Base-by-base conservation (phyloP, 2,888 invertebrate species). In the Bombyx huttoni region DNA sequence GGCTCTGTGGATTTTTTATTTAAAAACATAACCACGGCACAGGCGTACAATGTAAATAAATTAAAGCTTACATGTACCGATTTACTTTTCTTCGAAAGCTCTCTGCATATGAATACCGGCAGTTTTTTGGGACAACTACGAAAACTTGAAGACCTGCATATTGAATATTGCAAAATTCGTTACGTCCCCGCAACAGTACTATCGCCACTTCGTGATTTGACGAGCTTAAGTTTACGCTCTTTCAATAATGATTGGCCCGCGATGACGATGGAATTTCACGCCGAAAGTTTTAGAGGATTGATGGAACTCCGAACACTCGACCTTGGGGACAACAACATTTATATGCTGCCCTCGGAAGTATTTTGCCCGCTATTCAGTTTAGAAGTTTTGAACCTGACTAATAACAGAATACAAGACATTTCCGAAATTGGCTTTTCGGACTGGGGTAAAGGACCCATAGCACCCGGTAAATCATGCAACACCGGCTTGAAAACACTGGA, bases 181-280 rank as follows among this genome's bases (percentile, higher is more conserved):
- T 92, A 92, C 73, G 89, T 95, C 53, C 93, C 94, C 13, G 91
- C 92, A 9, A 92, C 92, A 54, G 92, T 92, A 51, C 87, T 96
- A 67, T 89, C 91, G 34, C 91, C 92, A 49, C 86, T 94, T 54
- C 90, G 91, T 65, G 92, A 93, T 74, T 88, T 96, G 52, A 90
- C 91, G 46, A 91, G 90, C 67, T 84, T 96, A 54, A 90, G 92
- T 48, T 74, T 96, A 55, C 91, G 93, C 54, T 94, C 94, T 46
- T 92, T 91, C 72, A 94, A 94, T 75, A 92, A 92, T 49, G 94
- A 94, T 72, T 94, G 94, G 94, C 93, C 94, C 46, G 91, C 93
- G 35, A 92, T 94, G 91, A 92, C 92, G 59, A 92, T 94, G 92
- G 94, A 94, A 70, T 88, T 94, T 59, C 92, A 93, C 67, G 90